These are phyloP conservation scores for Maccullochella peelii DNA, from an alignment of 2,113 vertebrate species.

Conservation along the genomic window DNA sequence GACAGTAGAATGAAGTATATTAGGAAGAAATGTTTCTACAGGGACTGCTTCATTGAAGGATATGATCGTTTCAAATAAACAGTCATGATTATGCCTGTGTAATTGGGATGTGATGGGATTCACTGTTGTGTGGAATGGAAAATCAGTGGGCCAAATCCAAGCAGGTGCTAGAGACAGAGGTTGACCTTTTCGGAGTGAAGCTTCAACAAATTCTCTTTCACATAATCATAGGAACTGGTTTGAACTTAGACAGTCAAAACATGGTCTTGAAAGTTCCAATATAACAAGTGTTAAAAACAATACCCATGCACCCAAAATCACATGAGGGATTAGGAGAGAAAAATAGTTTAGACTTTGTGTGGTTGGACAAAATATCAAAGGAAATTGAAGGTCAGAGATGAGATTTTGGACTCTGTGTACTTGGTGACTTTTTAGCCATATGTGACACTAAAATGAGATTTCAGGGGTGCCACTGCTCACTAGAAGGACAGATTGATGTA, in stretches of 20 bases:
- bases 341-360: background rate
- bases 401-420: background rate
- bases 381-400: background rate
- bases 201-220: constrained; percentile 27
- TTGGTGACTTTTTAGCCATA: background rate
- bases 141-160: constrained; percentile 57
- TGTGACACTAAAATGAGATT: background rate
- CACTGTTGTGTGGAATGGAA: constrained; percentile 65
- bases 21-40: constrained; percentile 59
- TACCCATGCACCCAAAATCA: background rate
- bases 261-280: background rate
- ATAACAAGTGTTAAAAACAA: background rate
- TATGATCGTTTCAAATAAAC: constrained; percentile 76
- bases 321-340: background rate
- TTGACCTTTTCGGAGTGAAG: constrained; percentile 37
- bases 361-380: background rate
- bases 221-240: constrained; percentile 16
- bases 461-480: background rate
- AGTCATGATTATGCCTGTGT: constrained; percentile 65
- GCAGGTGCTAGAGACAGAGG: constrained; percentile 52
- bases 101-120: constrained; percentile 74
- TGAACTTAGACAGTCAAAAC: background rate
- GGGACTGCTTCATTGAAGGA: constrained; percentile 67
- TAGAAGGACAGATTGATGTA: background rate
- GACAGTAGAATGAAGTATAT: constrained; percentile 65